These are phyloP conservation scores for Conopomorpha cramerella DNA, from an alignment of 1,140 invertebrate species.

Conservation along the genomic window DNA sequence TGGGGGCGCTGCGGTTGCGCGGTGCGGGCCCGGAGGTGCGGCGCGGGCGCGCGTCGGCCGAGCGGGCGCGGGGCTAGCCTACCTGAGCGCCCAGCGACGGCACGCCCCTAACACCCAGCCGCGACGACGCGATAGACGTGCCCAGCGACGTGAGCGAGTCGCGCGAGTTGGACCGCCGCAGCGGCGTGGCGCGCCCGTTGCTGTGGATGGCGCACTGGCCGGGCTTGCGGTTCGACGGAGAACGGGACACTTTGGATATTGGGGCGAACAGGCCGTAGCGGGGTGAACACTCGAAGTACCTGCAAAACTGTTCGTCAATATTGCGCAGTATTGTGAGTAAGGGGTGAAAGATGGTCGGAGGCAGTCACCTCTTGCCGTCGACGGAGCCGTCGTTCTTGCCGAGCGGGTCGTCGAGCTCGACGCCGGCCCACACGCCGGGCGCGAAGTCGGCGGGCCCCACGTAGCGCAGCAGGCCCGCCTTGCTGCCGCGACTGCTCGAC, in stretches of 20 bases:
- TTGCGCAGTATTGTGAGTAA: constrained; percentile 1
- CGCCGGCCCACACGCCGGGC: constrained; percentile 90
- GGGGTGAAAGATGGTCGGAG: neutral
- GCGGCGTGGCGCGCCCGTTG: constrained; percentile 62
- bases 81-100: constrained; percentile 73
- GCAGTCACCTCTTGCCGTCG: constrained; percentile 73
- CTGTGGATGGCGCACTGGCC: constrained; percentile 68
- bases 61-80: constrained; percentile 65
- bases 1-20: constrained; percentile 33
- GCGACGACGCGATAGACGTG: constrained; percentile 68
- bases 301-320: constrained; percentile 43
- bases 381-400: constrained; percentile 97
- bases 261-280: constrained; percentile 94
- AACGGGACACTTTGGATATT: constrained; percentile 81
- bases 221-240: constrained; percentile 74
- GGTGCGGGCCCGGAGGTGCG: constrained; percentile 14
- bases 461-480: constrained; percentile 84
- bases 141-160: constrained; percentile 83
- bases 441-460: constrained; percentile 89
- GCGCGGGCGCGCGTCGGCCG: constrained; percentile 38
- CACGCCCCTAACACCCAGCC: constrained; percentile 66
- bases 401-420: constrained; percentile 90
- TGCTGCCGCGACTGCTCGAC: constrained; percentile 78
- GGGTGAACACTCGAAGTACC: constrained; percentile 92
- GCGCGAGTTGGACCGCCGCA: constrained; percentile 77